These are phyloP conservation scores for Scelioninae gen. 2 DNA, from an alignment of 2,888 invertebrate genomes.

Conservation along the genomic window DNA sequence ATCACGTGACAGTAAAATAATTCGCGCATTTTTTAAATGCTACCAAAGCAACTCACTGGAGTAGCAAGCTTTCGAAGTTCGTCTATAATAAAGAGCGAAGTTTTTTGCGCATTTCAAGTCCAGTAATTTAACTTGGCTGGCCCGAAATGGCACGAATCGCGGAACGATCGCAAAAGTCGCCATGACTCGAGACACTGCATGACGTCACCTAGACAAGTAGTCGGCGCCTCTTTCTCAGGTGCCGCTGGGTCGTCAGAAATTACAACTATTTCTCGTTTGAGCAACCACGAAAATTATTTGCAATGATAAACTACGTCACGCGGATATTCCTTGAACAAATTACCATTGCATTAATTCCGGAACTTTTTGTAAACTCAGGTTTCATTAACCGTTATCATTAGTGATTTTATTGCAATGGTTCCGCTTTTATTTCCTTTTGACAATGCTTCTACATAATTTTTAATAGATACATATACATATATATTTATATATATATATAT, in stretches of 20 bases:
- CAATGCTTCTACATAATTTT: neutral
- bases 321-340: too few species aligned
- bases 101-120: constrained; percentile 62
- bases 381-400: too few species aligned
- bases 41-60: constrained; percentile 69
- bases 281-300: neutral
- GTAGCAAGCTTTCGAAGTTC: constrained; percentile 65
- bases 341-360: too few species aligned
- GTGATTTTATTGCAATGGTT: too few species aligned
- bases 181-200: constrained; percentile 65
- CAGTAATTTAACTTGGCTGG: constrained; percentile 63
- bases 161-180: constrained; percentile 69
- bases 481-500: too few species aligned
- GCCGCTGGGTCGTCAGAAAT: constrained; percentile 32
- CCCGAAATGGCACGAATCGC: constrained; percentile 67
- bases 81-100: constrained; percentile 58
- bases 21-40: neutral
- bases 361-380: too few species aligned
- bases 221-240: constrained; percentile 38
- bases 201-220: constrained; percentile 62
- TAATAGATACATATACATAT: too few species aligned
- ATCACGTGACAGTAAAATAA: neutral
- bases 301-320: too few species aligned
- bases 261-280: neutral
- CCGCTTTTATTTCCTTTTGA: neutral